Conservation (phyloP, 2,888 invertebrate species). For the Patella pellucida region DNA sequence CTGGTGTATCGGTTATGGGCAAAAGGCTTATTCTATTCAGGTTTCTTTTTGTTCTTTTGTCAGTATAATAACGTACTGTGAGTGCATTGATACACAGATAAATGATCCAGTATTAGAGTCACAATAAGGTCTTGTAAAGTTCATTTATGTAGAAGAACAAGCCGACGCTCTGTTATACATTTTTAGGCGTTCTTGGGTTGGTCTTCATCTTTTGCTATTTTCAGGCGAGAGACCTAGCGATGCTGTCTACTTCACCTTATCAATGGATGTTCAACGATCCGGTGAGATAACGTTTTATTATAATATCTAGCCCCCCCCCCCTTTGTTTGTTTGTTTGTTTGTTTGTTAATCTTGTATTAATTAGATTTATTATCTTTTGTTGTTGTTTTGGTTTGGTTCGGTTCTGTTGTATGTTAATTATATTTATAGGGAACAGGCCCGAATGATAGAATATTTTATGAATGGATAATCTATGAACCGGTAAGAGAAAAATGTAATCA, state of each 20-base stretch:
- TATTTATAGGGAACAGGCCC: not conserved
- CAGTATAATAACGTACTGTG: no score
- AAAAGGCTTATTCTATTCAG: no score
- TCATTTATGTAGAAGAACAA: no score
- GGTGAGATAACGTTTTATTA: constrained; percentile 40
- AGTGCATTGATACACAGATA: no score
- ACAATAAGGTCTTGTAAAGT: no score
- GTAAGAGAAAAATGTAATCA: not conserved
- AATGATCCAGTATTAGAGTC: no score
- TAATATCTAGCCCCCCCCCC: not conserved
- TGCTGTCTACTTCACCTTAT: constrained; percentile 63
- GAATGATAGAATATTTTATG: not conserved
- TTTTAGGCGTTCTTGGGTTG: no score
- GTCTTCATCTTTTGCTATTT: constrained; percentile 12
- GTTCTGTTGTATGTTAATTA: not conserved
- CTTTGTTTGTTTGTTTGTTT: not conserved
- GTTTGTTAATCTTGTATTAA: not conserved
- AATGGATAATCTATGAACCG: constrained; percentile 5
- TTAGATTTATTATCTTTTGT: not conserved
- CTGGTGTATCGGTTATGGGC: no score
- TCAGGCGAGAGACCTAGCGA: constrained; percentile 61
- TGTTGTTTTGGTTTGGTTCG: not conserved
- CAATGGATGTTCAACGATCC: constrained; percentile 61
- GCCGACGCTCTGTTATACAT: no score
- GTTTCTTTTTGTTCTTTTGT: no score